Evolutionary conservation across 2,113 vertebrate species (phyloP).

Genomic region (Elephantulus edwardii): DNA sequence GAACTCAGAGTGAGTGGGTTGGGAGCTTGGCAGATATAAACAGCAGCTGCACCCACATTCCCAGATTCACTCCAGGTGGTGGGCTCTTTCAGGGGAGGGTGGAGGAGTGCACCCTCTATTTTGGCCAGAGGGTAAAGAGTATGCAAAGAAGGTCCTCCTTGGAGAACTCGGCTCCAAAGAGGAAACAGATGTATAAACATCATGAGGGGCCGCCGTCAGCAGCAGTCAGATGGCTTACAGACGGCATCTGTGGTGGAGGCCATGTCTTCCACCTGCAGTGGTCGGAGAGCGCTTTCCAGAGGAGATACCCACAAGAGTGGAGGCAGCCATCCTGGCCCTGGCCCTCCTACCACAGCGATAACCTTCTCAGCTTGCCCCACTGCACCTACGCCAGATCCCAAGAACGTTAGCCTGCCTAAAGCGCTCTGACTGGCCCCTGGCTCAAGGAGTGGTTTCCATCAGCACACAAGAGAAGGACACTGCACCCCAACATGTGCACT

Average conservation of each 20-base stretch:
- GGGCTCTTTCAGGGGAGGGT: background rate
- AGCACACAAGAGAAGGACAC: background rate
- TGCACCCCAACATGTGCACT: rapidly evolving
- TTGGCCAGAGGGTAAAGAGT: background rate
- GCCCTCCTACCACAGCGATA: background rate
- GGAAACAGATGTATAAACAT: background rate
- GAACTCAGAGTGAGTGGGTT: background rate
- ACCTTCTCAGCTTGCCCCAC: background rate
- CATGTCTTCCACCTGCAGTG: rapidly evolving
- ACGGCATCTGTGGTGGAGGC: background rate
- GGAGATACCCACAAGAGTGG: background rate
- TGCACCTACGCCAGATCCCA: background rate
- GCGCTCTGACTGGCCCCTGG: background rate
- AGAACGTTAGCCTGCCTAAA: background rate
- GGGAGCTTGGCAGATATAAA: background rate
- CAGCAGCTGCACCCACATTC: background rate
- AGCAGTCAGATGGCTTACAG: background rate
- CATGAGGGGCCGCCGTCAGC: background rate
- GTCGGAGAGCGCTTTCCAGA: background rate
- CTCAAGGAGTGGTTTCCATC: background rate
- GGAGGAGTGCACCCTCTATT: background rate
- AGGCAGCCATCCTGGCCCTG: background rate
- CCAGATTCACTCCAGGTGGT: rapidly evolving
- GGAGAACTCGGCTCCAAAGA: background rate
- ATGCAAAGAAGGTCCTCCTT: background rate